Evolutionary conservation across 1,140 invertebrate species (phyloP), one percentile per base, ranked within the genome.

Genomic region (Heliconius melpomene): DNA sequence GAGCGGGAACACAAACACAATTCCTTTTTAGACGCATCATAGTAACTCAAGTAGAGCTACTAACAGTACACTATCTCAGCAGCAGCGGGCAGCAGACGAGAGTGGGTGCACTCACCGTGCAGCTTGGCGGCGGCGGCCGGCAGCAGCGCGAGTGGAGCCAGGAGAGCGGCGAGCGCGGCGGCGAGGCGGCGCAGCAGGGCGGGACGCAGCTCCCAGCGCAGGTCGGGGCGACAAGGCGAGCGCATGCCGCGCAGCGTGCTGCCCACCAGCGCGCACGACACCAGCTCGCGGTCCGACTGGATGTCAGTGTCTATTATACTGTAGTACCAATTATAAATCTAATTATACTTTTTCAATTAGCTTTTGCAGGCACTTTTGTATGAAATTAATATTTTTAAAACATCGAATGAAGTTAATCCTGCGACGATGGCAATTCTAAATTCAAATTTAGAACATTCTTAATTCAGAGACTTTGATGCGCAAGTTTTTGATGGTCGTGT

Each of bases 271-370:
- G 82, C 78, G 76, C 89, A 91, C 71, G 75, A 80, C n/a, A 87
- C 86, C 23, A 93, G 78, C 78, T 92, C 91, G 38, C 88, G 82
- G 0, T 87, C 89, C 32, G 86, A 38, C 78, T 89, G 88, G 80
- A 93, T 87, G 84, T 92, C 90, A 74, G 91, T 91, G 86, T 92
- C 91, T 72, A 93, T 92, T 79, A 92, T 89, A 32, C 90, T 92
- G 84, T 5, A 46, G 40, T 46, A 16, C 40, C 13, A 16, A 16
- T 46, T 46, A 16, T 46, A 16, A 46, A 3, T 46, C 3, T 1
- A 46, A 16, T 46, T 46, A 46, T 16, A 16, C 3, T 46, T 46
- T 16, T 16, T 46, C 40, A 46, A 46, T 5, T 6, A 46, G 7
- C 13, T 46, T 46, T 46, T 46, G 3, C 8, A 40, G 9, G 38